A percentile compares a stretch with the other conserved stretches of the same genome.
Conservation (phyloP, 1,140 invertebrate genomes). For the Xylocopa sonorina region DNA sequence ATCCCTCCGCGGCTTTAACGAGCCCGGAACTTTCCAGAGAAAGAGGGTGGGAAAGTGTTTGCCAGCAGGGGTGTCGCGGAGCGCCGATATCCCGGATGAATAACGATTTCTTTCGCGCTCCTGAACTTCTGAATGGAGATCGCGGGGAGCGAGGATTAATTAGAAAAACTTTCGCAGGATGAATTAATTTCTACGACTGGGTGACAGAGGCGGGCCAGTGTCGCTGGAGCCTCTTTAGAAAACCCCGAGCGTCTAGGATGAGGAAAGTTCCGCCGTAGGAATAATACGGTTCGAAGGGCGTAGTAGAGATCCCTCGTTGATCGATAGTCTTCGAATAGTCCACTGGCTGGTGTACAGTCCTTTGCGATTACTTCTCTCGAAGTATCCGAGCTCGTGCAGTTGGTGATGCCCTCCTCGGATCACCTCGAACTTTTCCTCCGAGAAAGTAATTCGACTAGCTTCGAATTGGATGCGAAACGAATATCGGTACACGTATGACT, state of each 20-base stretch:
- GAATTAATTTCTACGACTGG: neutral
- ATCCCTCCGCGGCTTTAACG: neutral
- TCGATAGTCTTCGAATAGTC: neutral
- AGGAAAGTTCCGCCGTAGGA: neutral
- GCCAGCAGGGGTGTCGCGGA: neutral
- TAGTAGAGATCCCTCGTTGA: slow-evolving; percentile 1
- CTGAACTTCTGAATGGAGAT: neutral
- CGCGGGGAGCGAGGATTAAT: slow-evolving; percentile 11
- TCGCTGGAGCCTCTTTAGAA: neutral
- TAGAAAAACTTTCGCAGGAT: neutral
- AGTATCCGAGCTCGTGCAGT: neutral
- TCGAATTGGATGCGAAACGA: too few species aligned
- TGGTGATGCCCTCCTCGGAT: neutral
- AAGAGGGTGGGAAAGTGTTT: neutral
- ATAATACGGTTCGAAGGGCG: neutral
- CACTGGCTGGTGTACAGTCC: neutral
- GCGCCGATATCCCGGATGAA: neutral
- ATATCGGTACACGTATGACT: too few species aligned
- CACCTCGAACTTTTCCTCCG: too few species aligned
- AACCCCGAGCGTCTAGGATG: neutral
- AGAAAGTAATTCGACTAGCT: too few species aligned
- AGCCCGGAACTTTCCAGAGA: neutral
- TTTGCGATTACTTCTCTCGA: neutral
- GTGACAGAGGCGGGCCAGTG: too few species aligned
- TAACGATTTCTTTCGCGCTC: neutral